Evolutionary conservation across 2,113 vertebrate genomes (phyloP).

Genomic region (Oryzias celebensis): DNA sequence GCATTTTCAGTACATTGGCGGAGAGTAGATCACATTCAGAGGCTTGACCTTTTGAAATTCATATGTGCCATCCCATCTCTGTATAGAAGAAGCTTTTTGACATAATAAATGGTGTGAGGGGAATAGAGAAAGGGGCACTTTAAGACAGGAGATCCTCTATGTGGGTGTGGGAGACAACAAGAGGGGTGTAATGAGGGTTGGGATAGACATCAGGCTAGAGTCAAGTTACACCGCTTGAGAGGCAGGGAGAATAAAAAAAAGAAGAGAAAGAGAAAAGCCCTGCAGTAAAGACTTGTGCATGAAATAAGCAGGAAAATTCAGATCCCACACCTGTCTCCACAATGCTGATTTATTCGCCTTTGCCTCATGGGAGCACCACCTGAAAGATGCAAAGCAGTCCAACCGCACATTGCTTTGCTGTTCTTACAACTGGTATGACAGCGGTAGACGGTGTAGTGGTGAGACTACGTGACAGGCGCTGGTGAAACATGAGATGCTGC

Average conservation of each 20-base stretch:
- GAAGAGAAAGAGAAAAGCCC: not conserved
- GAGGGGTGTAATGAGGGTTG: conserved; percentile 51
- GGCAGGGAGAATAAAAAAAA: conserved; percentile 9
- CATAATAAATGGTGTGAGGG: conserved; percentile 6
- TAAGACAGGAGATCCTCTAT: conserved; percentile 48
- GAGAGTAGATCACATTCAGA: conserved; percentile 25
- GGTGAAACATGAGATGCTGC: conserved; percentile 59
- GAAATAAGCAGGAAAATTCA: conserved; percentile 15
- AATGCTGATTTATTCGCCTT: conserved; percentile 36
- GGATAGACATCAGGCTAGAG: conserved; percentile 58
- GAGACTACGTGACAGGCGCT: conserved; percentile 40
- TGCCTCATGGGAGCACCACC: conserved; percentile 20
- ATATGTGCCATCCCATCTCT: conserved; percentile 8
- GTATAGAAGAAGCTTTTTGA: conserved; percentile 12
- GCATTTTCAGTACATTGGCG: conserved; percentile 9
- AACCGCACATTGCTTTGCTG: conserved; percentile 23
- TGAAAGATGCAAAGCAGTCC: conserved; percentile 42
- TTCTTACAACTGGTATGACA: conserved; percentile 49
- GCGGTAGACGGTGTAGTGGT: conserved; percentile 32
- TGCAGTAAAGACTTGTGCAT: conserved; percentile 30
- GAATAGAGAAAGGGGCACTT: conserved; percentile 8
- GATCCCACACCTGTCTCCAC: conserved; percentile 12
- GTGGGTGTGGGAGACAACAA: conserved; percentile 46
- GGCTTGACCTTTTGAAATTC: conserved; percentile 42
- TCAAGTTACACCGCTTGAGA: conserved; percentile 54